Base-by-base conservation (phyloP, 92 coral and sea anemone species). In the Pocillopora meandrina region DNA sequence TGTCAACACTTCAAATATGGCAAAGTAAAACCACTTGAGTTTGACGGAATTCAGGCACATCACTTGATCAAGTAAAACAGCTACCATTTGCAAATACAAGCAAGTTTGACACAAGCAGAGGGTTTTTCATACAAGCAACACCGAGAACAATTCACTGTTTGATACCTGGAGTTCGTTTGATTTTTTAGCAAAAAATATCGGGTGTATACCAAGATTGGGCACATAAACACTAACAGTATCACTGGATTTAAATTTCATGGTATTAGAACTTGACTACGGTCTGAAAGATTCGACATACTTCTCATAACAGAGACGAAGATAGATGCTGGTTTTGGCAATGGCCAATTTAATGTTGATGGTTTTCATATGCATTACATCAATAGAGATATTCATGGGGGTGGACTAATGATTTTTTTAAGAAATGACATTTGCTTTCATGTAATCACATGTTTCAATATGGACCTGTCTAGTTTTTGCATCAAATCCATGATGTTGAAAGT, bases 361-460 rank as follows among this genome's bases (percentile, higher is more conserved):
- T 81, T 71, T 72, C 76, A 86, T 58, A 63, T 84, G 76, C 31
- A 36, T 21, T 64, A 84, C 13, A 62, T 75, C 57, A 87, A 87
- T 71, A 87, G 82, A 87, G 20, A 87, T 20, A 65, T 82, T 56
- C 79, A 75, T 77, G 91, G 91, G 19, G 88, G 76, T 36, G 88
- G 85, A 31, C 57, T 88, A 36, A 55, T 88, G 91, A 76, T 75
- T 26, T 26, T 26, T 26, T 26, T 23, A 47, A 20, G 88, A 65
- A 83, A 66, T 88, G 87, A 88, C 75, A 76, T 76, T 60, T 82
- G 78, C 75, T 82, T 82, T 77, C 58, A 72, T 16, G 69, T 56
- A 6, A 42, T 78, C 1, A 86, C 71, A 79, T 65, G 73, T 67
- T 85, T 85, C 58, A 70, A 79, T 9, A 72, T 49, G 33, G 56